Evolutionary conservation across 2,113 vertebrate species (phyloP), one percentile per base, ranked within the genome.

Genomic region (Microtus pennsylvanicus): DNA sequence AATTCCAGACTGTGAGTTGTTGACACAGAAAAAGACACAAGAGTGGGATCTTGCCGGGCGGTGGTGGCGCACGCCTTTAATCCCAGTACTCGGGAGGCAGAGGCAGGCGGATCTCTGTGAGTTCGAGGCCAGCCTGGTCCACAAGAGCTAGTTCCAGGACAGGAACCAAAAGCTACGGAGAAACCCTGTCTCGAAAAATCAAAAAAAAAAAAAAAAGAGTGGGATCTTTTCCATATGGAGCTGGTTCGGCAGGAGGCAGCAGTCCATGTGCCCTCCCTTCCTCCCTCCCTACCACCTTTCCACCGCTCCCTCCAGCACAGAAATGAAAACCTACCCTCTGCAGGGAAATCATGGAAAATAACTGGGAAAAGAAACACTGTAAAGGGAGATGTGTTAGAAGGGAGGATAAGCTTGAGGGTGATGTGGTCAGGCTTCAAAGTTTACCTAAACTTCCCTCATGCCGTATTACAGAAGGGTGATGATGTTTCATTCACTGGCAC

Each of bases 211-310:
- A n/a, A n/a, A n/a, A n/a, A 58, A 21, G 17, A 45, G 28, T 19
- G 17, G 9, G 47, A 69, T 28, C 14, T 61, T 11, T 47, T n/a
- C 24, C 17, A 33, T 81, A 69, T 74, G 38, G 21, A 61, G 33
- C 42, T 75, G 42, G 4, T 10, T 14, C 17, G 30, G 26, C 38
- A 65, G 42, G 63, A 38, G 38, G 5, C 2, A 42, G 17, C 24
- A 4, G 38, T 7, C 19, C 2, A 1, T 1, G 12, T 30, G 0
- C 22, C 26, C n/a, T 65, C 24, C 1, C 30, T 17, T 35, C 6
- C 52, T 89, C 8, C 11, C 35, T 58, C 12, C n/a, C 45, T 2
- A 26, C 0, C 24, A 33, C 17, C 5, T 13, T 76, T 14, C 11
- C 10, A 38, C 13, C 0, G 9, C 3, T 19, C 7, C 9, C 14